These are phyloP conservation scores for Terrapene triunguis DNA, from an alignment of 2,113 vertebrate species.

Conservation along the genomic window DNA sequence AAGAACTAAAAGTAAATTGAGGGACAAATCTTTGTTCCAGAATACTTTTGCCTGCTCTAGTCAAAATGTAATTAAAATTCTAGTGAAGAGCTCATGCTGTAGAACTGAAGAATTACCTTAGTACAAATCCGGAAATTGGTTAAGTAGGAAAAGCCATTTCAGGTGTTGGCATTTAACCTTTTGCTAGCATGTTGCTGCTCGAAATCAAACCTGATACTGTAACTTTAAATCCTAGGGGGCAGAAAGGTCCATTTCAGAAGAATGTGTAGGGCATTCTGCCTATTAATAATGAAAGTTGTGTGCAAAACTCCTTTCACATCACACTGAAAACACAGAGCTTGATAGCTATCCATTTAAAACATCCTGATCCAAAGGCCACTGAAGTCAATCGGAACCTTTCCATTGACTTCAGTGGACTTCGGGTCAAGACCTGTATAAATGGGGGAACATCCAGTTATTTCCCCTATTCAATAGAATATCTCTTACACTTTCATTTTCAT, in stretches of 20 bases:
- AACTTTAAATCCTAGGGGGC: background rate
- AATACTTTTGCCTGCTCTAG: constrained; percentile 8
- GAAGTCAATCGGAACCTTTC: background rate
- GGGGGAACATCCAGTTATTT: background rate
- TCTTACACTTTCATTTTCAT: background rate
- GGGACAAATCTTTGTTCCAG: background rate
- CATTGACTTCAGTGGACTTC: background rate
- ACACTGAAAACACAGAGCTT: background rate
- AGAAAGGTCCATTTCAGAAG: background rate
- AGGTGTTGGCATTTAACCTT: background rate
- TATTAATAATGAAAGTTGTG: background rate
- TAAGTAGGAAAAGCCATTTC: background rate
- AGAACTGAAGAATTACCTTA: constrained; percentile 19
- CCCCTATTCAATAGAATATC: background rate
- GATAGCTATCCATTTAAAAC: background rate
- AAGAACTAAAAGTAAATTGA: background rate
- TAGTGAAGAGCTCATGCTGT: background rate
- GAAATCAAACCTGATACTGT: background rate
- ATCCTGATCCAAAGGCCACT: background rate
- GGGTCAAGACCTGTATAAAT: background rate
- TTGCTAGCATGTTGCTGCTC: background rate
- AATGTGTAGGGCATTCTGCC: background rate
- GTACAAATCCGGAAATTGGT: constrained; percentile 2
- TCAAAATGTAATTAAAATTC: constrained; percentile 42
- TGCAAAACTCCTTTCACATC: background rate